These are phyloP conservation scores for Lithophane leautieri DNA, from an alignment of 2,888 invertebrate genomes.

Conservation along the genomic window DNA sequence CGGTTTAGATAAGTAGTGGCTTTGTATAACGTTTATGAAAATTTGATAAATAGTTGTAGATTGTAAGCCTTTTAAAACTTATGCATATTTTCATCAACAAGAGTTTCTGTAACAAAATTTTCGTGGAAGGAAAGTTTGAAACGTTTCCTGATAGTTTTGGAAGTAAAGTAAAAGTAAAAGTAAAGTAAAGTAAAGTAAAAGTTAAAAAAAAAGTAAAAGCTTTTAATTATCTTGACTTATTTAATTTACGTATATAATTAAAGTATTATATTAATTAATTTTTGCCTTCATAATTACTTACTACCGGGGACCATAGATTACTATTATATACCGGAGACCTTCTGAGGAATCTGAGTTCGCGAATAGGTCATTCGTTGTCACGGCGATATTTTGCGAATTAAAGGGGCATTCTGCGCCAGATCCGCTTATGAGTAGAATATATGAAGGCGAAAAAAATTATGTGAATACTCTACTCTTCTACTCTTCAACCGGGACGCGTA, in stretches of 20 bases:
- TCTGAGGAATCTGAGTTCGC: no score
- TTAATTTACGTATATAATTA: not conserved
- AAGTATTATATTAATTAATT: not conserved
- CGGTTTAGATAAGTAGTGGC: not conserved
- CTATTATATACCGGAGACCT: no score
- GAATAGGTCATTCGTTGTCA: no score
- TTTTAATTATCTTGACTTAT: not conserved
- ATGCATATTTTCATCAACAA: slow-evolving; percentile 16
- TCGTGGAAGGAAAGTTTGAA: not conserved
- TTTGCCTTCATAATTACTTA: not conserved
- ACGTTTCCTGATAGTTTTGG: slow-evolving; percentile 10
- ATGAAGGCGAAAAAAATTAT: not conserved
- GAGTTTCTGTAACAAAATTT: not conserved
- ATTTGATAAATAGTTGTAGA: not conserved
- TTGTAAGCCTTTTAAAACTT: not conserved
- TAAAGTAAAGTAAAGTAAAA: no score
- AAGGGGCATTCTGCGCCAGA: no score
- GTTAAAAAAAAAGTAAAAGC: not conserved
- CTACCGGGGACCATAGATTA: no score
- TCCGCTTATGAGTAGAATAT: no score
- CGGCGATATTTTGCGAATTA: no score
- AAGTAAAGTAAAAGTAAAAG: no score
- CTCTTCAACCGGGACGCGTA: not conserved
- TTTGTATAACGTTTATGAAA: not conserved
- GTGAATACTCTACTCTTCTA: not conserved